Evolutionary conservation across 2,797 vertebrate species (phyloP), one percentile per base, ranked within the genome.

Genomic region (Clarias laeviceps): DNA sequence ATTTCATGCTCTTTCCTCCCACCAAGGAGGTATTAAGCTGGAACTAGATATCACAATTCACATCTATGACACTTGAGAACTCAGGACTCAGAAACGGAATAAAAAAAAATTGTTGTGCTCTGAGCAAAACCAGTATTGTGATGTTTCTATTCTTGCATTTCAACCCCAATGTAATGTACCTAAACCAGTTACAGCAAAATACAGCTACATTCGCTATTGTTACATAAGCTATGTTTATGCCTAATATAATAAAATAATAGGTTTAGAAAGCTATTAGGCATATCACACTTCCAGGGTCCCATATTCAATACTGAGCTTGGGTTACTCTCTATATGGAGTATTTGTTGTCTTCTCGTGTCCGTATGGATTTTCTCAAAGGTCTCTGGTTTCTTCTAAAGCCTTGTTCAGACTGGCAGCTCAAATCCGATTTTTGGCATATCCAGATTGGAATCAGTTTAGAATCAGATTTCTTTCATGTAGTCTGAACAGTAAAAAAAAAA

Each of bases 1-100:
- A 80, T 84, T 87, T 66, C 59, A 68, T 74, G 45, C 32, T 59
- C 32, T n/a, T 87, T 80, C 50, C 61, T 84, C 66, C 76, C 70
- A 81, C 32, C 59, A 4, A 74, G 78, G 27, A 56, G 22, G 79
- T 56, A 81, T 74, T 80, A 69, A 50, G 7, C 61, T 27, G 32
- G 54, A 72, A 62, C 66, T 24, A 62, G 54, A 80, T 69, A 66
- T 78, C 56, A 18, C 20, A 66, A n/a, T 54, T 56, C 20, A 34
- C 37, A 20, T 20, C 62, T 40, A 14, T 45, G 50, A 45, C 37
- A 50, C 61, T 54, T 14, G 79, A 81, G 40, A 81, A 81, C 50
- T 54, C n/a, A 32, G 24, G 61, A 80, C 54, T 61, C 4, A 3
- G 20, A 64, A 79, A 45, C 5, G 6, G 12, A 64, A 62, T 17